These are phyloP conservation scores for Lasioglossum villosulum DNA, from an alignment of 2,888 invertebrate species.

Conservation along the genomic window DNA sequence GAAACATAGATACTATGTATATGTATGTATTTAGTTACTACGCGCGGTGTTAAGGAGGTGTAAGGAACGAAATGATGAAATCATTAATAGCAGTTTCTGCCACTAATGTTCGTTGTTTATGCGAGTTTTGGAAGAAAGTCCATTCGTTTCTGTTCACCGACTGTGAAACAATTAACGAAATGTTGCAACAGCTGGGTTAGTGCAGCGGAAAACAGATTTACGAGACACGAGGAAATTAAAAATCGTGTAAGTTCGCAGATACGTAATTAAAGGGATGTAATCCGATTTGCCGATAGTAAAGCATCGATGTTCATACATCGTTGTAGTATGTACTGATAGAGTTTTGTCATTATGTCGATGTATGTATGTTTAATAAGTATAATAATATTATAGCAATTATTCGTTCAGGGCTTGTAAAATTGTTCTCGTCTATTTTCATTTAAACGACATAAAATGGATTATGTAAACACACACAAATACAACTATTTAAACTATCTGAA, in stretches of 20 bases:
- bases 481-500: too few relatives aligned
- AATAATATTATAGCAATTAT: too few relatives aligned
- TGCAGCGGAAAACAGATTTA: neutral
- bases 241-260: neutral
- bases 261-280: neutral
- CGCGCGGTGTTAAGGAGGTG: neutral
- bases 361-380: too few relatives aligned
- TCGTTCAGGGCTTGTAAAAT: too few relatives aligned
- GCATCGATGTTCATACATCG: too few relatives aligned
- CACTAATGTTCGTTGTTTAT: neutral
- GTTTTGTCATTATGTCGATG: too few relatives aligned
- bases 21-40: neutral
- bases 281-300: too few relatives aligned
- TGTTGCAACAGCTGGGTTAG: neutral
- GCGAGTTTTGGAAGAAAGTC: constrained; percentile 7
- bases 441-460: too few relatives aligned
- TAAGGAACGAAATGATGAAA: constrained; percentile 28
- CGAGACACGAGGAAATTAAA: neutral
- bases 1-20: neutral
- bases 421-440: too few relatives aligned
- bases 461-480: too few relatives aligned
- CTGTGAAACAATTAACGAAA: constrained; percentile 37
- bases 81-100: neutral
- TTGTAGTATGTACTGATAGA: too few relatives aligned
- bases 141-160: constrained; percentile 14